These are phyloP conservation scores for Araneus ventricosus DNA, from an alignment of 1,140 invertebrate species.

Conservation along the genomic window DNA sequence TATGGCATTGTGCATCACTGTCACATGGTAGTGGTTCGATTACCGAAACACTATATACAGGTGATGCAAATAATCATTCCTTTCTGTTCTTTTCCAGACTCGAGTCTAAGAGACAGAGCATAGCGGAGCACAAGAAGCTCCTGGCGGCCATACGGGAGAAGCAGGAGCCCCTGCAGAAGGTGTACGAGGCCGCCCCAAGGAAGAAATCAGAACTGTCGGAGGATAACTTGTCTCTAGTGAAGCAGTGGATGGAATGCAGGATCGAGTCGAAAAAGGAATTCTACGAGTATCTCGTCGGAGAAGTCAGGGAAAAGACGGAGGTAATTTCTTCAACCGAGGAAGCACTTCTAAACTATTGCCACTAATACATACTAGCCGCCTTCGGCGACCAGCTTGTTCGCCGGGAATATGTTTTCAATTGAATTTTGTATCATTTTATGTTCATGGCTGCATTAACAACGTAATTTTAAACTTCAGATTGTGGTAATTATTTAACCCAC, in stretches of 20 bases:
- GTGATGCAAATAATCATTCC: background rate
- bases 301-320: conserved; percentile 5
- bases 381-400: too few relatives aligned
- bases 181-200: too few relatives aligned
- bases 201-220: background rate
- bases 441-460: too few relatives aligned
- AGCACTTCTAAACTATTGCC: too few relatives aligned
- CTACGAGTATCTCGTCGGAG: conserved; percentile 43
- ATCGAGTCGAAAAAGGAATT: conserved; percentile 47
- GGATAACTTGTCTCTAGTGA: background rate
- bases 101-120: background rate
- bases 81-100: background rate
- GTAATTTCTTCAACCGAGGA: background rate
- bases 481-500: too few relatives aligned
- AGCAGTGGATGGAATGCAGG: conserved; percentile 34
- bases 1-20: background rate
- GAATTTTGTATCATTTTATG: too few relatives aligned
- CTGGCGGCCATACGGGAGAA: background rate
- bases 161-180: background rate
- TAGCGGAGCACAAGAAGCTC: background rate
- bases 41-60: background rate
- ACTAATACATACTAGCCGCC: too few relatives aligned
- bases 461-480: too few relatives aligned
- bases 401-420: too few relatives aligned
- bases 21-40: background rate